These are phyloP conservation scores for Cinclus mexicanus DNA, from an alignment of 2,113 vertebrate genomes.

Conservation along the genomic window DNA sequence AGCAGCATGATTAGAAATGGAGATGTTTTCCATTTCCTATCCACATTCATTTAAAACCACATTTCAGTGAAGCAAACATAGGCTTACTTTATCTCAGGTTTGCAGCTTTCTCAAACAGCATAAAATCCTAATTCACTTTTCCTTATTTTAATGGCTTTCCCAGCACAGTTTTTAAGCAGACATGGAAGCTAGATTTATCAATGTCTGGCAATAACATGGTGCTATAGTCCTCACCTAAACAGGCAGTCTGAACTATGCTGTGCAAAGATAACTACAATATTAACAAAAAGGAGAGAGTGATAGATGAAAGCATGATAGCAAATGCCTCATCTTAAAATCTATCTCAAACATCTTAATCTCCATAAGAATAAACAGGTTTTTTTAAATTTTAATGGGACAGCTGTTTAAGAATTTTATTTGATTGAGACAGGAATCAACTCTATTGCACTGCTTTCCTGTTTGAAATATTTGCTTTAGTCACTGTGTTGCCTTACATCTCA, in stretches of 20 bases:
- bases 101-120: slow-evolving; percentile 52
- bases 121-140: slow-evolving; percentile 45
- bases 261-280: neutral
- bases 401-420: neutral
- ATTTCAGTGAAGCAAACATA: slow-evolving; percentile 7
- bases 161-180: slow-evolving; percentile 9
- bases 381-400: neutral
- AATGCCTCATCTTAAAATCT: neutral
- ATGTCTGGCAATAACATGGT: neutral
- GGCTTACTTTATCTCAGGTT: slow-evolving; percentile 43
- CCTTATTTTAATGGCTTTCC: slow-evolving; percentile 39
- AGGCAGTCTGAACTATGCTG: neutral
- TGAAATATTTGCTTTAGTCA: slow-evolving; percentile 2
- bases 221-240: neutral
- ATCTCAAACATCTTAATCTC: neutral
- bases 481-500: neutral
- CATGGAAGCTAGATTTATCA: neutral
- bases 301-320: neutral
- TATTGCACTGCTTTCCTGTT: neutral
- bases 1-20: slow-evolving; percentile 6
- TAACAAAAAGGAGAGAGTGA: neutral
- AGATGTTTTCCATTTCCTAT: neutral
- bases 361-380: neutral
- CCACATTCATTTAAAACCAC: neutral
- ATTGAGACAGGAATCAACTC: neutral